Base-by-base conservation (phyloP, 2,113 vertebrate species). In the Orycteropus afer region DNA sequence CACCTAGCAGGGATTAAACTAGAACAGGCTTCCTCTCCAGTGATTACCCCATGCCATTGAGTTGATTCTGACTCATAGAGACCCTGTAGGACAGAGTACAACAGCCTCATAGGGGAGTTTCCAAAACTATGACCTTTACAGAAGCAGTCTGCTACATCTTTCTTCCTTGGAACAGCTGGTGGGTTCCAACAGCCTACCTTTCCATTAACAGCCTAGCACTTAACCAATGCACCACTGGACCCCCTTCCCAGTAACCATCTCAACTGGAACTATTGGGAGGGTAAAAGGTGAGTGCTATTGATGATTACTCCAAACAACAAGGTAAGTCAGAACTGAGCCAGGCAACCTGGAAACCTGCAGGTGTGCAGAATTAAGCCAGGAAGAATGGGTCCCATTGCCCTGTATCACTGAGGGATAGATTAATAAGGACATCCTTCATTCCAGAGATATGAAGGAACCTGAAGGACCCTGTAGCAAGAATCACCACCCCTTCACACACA, bases 361-460 rank as follows among this genome's bases (percentile, higher is more conserved):
- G 3, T 18, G 2, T 7, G 53, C 11, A 32, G 17, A 14, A 4
- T 47, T n/a, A 3, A 0, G 0, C n/a, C 59, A 63, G 34, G 29
- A 55, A 9, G 4, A 3, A 7, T 1, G 9, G 29, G 7, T 5
- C 55, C 4, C 45, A 8, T 8, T 0, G 0, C 9, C 15, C 45
- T 37, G 0, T 0, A 0, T 18, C 11, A 49, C 20, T 12, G 53
- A 82, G 45, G 27, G 3, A 14, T 25, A 61, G 12, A 53, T 2
- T 12, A 1, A 53, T 1, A 9, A 29, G 49, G 32, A 11, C 7
- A 40, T 6, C 11, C 57, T n/a, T 25, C n/a, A 18, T 25, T 27
- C 29, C 14, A 55, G 59, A 9, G n/a, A n/a, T n/a, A n/a, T n/a
- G n/a, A n/a, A n/a, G 15, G 7, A 57, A 57, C 18, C 0, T 9